Conservation (phyloP, 2,113 vertebrate species). For the Mesembrinibis cayennensis region DNA sequence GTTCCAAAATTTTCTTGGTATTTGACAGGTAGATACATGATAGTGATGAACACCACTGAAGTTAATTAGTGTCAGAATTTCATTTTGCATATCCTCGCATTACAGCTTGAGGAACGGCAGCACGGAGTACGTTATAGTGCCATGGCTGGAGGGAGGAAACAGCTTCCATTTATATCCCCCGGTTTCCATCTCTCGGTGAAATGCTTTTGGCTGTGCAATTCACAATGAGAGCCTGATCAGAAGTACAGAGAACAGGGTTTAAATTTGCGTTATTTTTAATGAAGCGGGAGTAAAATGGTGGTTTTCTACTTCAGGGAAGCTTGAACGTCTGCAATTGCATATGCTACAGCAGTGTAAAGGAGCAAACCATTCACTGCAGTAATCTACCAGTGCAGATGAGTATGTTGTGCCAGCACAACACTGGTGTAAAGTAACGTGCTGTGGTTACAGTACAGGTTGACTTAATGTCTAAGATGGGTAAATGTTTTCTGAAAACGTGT, state of each 20-base stretch:
- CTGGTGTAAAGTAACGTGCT: neutral
- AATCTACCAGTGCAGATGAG: neutral
- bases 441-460: neutral
- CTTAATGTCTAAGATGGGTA: neutral
- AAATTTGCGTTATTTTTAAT: neutral
- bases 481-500: neutral
- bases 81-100: neutral
- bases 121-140: rapidly evolving
- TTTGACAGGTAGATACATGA: neutral
- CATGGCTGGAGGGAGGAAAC: neutral
- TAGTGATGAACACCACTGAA: neutral
- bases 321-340: neutral
- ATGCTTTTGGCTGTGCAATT: neutral
- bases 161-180: neutral
- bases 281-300: neutral
- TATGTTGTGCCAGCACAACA: too few relatives aligned
- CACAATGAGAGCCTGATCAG: neutral
- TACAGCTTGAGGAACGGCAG: neutral
- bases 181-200: neutral
- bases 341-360: neutral
- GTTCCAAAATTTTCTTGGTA: neutral
- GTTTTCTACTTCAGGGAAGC: neutral
- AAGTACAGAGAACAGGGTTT: neutral
- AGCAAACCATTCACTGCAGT: neutral
- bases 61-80: neutral